A percentile compares a stretch with the other conserved stretches of the same genome.
phyloP scores from a whole-genome alignment of 2,113 vertebrate genomes.

The Pelusios castaneus region DNA sequence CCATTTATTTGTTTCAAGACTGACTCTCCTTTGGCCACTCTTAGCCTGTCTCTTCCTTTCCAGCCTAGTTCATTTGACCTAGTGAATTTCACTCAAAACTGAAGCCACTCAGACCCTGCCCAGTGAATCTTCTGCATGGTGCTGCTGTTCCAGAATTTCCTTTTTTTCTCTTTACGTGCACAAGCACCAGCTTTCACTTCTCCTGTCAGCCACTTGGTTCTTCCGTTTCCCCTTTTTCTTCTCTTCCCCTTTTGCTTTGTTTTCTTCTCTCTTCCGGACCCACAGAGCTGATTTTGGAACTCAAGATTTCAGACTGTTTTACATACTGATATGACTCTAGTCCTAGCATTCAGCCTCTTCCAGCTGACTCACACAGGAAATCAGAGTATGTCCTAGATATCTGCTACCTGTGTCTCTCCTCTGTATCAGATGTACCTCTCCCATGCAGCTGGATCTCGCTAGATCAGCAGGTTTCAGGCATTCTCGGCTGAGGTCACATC shows the following conservation, averaged over 20 bases:
- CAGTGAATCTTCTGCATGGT: not conserved
- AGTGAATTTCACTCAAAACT: not conserved
- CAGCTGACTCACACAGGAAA: not conserved
- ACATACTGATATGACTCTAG: too few species aligned
- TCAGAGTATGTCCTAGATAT: not conserved
- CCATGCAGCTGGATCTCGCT: not conserved
- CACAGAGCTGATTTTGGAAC: not conserved
- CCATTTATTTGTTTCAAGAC: not conserved
- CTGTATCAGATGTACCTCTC: not conserved
- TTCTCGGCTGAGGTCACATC: not conserved
- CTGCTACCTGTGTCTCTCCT: not conserved
- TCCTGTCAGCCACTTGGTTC: not conserved
- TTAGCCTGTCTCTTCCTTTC: not conserved
- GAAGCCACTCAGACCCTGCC: fast-evolving
- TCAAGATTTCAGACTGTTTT: not conserved
- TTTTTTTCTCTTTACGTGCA: not conserved
- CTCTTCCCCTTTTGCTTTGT: constrained; percentile 33
- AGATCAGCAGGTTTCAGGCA: not conserved
- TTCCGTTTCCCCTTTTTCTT: constrained; percentile 43
- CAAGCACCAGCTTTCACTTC: not conserved
- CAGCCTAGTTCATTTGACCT: not conserved
- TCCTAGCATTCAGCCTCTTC: not conserved
- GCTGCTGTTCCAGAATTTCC: fast-evolving
- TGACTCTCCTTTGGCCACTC: not conserved
- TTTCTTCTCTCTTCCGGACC: not conserved